These are phyloP conservation scores for Austrofundulus limnaeus DNA, from an alignment of 2,113 vertebrate genomes.

Conservation along the genomic window DNA sequence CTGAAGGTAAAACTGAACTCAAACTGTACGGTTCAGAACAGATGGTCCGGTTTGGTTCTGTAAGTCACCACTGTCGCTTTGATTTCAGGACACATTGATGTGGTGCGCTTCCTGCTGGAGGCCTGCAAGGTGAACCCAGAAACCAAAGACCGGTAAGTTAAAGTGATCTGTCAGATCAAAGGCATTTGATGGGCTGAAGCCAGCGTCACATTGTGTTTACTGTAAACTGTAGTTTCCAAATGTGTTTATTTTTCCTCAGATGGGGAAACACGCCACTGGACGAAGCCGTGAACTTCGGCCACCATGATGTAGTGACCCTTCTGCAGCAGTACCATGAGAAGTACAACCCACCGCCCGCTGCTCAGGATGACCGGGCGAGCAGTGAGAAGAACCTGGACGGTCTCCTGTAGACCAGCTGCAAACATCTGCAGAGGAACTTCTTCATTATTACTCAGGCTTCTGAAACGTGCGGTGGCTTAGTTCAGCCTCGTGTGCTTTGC, in stretches of 20 bases:
- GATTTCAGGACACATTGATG: slow-evolving; percentile 90
- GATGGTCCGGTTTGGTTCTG: background rate
- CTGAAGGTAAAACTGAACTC: slow-evolving; percentile 84
- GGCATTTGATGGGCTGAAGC: too few species aligned
- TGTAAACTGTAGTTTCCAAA: too few species aligned
- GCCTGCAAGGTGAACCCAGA: slow-evolving; percentile 96
- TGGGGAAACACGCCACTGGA: slow-evolving; percentile 98
- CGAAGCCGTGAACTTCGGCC: slow-evolving; percentile 93
- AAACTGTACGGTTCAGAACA: too few species aligned
- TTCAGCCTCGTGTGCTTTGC: slow-evolving; percentile 19
- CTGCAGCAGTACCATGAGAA: slow-evolving; percentile 89
- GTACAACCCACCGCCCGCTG: slow-evolving; percentile 81
- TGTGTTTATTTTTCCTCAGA: slow-evolving; percentile 61
- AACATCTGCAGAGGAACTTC: background rate
- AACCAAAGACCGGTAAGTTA: slow-evolving; percentile 89
- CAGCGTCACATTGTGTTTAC: too few species aligned
- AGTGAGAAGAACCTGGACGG: slow-evolving; percentile 90
- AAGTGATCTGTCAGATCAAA: background rate
- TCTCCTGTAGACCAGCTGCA: slow-evolving; percentile 79
- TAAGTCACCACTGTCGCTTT: background rate
- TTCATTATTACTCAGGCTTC: slow-evolving; percentile 13
- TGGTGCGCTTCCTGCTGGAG: slow-evolving; percentile 93
- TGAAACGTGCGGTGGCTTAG: slow-evolving; percentile 3
- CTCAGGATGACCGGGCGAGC: slow-evolving; percentile 75
- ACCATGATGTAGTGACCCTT: slow-evolving; percentile 90